Base-by-base conservation (phyloP, 2,888 invertebrate genomes). In the Labia minor region DNA sequence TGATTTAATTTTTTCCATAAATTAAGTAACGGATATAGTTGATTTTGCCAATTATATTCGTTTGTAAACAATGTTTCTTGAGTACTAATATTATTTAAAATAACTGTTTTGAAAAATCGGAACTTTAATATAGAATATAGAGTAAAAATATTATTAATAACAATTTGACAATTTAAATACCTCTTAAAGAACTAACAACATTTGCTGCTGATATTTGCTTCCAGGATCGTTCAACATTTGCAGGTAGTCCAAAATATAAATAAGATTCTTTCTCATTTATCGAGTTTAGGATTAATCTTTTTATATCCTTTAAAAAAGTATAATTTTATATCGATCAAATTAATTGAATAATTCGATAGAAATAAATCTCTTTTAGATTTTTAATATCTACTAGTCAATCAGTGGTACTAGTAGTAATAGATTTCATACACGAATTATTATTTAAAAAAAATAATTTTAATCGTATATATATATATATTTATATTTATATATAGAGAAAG, bases 171-270 rank as follows among this genome's bases (percentile, higher is more conserved):
- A n/a, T n/a, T n/a, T 64, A 69, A 67, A 68, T 74, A 85, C 84
- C 78, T 77, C 83, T 83, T 4, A 91, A 78, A 68, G 86, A 83
- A 1, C 77, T 76, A 64, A 91, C 80, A n/a, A 89, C 85, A 20
- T 78, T 76, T 10, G 77, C 77, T 1, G 83, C 82, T 1, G 86
- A 83, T 67, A 84, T 86, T 71, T 86, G 84, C 76, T 95, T 92
- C 84, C 91, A 90, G 8, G 92, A 88, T 65, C 88, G 81, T 70
- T 92, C 87, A 68, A 95, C 91, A 76, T 95, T 96, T 65, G 87
- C 87, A 0, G 96, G 91, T 64, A 96, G 79, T 1, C 92, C 92
- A 73, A 95, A 89, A 49, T 49, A 49, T 49, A 49, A 16, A 73
- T 88, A 83, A 4, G 83, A 80, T 0, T 94, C 90, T 14, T 83